Conservation (phyloP, 2,888 invertebrate genomes). For the Chrysopilus asiliformis region DNA sequence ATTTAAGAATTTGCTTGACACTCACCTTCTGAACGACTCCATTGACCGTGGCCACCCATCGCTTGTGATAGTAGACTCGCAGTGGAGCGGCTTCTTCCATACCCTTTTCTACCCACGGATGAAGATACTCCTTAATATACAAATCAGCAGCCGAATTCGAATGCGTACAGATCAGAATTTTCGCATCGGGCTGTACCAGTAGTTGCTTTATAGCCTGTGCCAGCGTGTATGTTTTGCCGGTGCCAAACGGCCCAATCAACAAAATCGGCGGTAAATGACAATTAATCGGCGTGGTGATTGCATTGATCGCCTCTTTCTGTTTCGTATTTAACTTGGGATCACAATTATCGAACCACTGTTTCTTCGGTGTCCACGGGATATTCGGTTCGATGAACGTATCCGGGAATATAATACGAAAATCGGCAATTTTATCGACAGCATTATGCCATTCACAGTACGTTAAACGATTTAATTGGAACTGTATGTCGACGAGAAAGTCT, state of each 20-base stretch:
- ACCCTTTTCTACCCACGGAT: slow-evolving; percentile 57
- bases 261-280: slow-evolving; percentile 55
- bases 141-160: slow-evolving; percentile 78
- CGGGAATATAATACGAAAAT: slow-evolving; percentile 59
- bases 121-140: slow-evolving; percentile 71
- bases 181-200: slow-evolving; percentile 46
- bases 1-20: too few species aligned
- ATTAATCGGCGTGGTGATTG: slow-evolving; percentile 53
- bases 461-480: slow-evolving; percentile 66
- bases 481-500: slow-evolving; percentile 55
- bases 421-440: slow-evolving; percentile 61
- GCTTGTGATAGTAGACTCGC: slow-evolving; percentile 64
- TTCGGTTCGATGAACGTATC: slow-evolving; percentile 46
- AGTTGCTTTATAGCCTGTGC: slow-evolving; percentile 61
- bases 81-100: slow-evolving; percentile 53
- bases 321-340: slow-evolving; percentile 57
- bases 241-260: slow-evolving; percentile 71
- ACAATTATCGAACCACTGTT: slow-evolving; percentile 51
- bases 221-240: slow-evolving; percentile 74
- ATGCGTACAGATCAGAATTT: slow-evolving; percentile 72
- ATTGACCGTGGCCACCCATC: slow-evolving; percentile 67
- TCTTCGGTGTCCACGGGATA: slow-evolving; percentile 55
- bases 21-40: slow-evolving; percentile 49
- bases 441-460: slow-evolving; percentile 76
- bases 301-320: slow-evolving; percentile 64